phyloP scores from a whole-genome alignment of 2,797 vertebrate species.

The Discoglossus pictus region DNA sequence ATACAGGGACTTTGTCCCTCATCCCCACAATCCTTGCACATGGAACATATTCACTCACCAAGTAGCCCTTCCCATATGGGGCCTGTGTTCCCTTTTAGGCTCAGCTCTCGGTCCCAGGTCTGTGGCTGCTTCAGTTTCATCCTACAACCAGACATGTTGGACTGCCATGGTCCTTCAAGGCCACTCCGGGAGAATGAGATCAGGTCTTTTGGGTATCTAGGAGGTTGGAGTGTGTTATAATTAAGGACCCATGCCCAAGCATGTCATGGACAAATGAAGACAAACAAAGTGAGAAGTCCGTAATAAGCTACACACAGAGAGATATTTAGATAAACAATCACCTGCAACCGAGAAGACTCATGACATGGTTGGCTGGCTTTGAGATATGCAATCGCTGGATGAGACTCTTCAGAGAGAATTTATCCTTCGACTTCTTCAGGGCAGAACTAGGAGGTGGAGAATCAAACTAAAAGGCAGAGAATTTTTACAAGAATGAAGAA shows the following conservation, averaged over 20 bases:
- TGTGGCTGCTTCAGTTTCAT: conserved; percentile 80
- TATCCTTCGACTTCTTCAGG: conserved; percentile 28
- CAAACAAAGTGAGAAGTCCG: no score
- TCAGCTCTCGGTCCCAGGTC: conserved; percentile 84
- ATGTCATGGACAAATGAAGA: no score
- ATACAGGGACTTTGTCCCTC: conserved; percentile 61
- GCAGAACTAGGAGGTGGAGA: neutral
- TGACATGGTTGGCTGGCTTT: conserved; percentile 79
- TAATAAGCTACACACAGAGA: neutral
- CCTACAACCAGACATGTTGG: conserved; percentile 72
- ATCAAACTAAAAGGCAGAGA: conserved; percentile 54
- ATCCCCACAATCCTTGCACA: conserved; percentile 87
- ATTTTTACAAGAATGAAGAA: no score
- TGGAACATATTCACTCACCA: conserved; percentile 66
- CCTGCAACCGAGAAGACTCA: conserved; percentile 82
- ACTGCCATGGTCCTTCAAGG: conserved; percentile 81
- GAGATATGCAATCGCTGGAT: conserved; percentile 80
- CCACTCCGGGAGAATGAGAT: conserved; percentile 74
- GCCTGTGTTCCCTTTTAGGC: conserved; percentile 76
- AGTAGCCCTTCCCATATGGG: conserved; percentile 84
- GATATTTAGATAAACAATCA: conserved; percentile 52
- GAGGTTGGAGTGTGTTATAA: no score
- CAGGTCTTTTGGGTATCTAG: conserved; percentile 79
- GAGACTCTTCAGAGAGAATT: conserved; percentile 83
- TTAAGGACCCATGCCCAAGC: no score